Evolutionary conservation across 2,797 vertebrate genomes (phyloP), one percentile per base, ranked within the genome.

Genomic region (Tolypeutes matacus): DNA sequence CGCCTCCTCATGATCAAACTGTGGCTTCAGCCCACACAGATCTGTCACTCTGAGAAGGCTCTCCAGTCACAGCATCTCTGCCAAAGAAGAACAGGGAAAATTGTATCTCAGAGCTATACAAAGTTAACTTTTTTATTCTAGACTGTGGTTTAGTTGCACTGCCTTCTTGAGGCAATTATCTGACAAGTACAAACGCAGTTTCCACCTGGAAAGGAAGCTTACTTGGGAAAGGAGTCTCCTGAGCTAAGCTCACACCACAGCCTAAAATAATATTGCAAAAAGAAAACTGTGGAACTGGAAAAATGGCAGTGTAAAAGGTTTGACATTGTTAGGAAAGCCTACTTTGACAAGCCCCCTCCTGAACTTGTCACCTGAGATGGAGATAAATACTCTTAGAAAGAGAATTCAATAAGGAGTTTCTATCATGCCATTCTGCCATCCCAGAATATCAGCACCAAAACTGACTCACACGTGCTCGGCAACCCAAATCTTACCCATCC

Each of bases 121-220:
- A 97, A 97, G 95, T 96, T 95, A 96, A 97, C 96, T 96, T 97
- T 96, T 94, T 89, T 97, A 85, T 97, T 96, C 81, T 82, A 93
- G 94, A 73, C 73, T 95, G 27, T 92, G 89, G 94, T 96, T 97
- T 88, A 96, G 62, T 76, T 78, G 89, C n/a, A 82, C 60, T 75
- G 42, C 64, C 36, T 94, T 94, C 91, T 93, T 96, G 78, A 73
- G 96, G 93, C 69, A 96, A 96, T 96, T 94, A 96, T 88, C 84
- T 95, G 78, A 88, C 92, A 96, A 96, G 94, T 93, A 95, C 77
- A 95, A 96, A 97, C 58, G 94, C 49, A 64, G 77, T 95, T 96
- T 97, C 96, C 72, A 95, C 65, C 78, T 94, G 64, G n/a, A 97
- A 65, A 95, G 67, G 76, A 89, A 96, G 92, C 34, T 89, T 49